Percentiles rank a stretch among this genome's conserved stretches.
Conservation (phyloP, 2,797 vertebrate species). For the Serranus cabrilla region DNA sequence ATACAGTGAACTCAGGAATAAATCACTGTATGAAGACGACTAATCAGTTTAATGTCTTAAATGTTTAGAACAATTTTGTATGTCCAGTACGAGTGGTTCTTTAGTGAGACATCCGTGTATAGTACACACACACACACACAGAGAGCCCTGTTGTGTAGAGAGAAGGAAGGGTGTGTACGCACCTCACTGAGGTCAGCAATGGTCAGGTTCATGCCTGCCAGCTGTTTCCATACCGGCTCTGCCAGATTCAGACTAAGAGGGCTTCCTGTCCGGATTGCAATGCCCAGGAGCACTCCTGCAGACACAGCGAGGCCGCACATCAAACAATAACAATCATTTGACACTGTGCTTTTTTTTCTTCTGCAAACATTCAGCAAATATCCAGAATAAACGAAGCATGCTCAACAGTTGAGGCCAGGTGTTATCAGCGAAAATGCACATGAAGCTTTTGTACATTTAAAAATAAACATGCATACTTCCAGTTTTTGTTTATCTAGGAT, state of each 20-base stretch:
- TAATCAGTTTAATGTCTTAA: not conserved
- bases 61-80: not conserved
- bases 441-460: slow-evolving; percentile 21
- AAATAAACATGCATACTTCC: slow-evolving; percentile 36
- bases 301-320: slow-evolving; percentile 39
- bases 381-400: not conserved
- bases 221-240: slow-evolving; percentile 99
- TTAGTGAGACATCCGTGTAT: not conserved
- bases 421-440: slow-evolving; percentile 43
- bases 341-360: not conserved
- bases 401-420: not conserved
- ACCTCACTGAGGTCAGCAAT: slow-evolving; percentile 99
- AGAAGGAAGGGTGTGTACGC: slow-evolving; percentile 35
- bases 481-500: slow-evolving; percentile 46
- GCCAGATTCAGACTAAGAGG: slow-evolving; percentile 97
- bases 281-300: slow-evolving; percentile 95
- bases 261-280: slow-evolving; percentile 97
- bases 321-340: slow-evolving; percentile 12
- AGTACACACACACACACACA: not conserved
- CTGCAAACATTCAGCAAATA: not conserved
- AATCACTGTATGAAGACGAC: too few relatives aligned
- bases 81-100: not conserved
- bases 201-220: slow-evolving; percentile 98
- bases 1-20: too few relatives aligned
- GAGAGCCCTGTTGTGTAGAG: not conserved